Base-by-base conservation (phyloP, 2,113 vertebrate genomes). In the Chloropsis cyanopogon region DNA sequence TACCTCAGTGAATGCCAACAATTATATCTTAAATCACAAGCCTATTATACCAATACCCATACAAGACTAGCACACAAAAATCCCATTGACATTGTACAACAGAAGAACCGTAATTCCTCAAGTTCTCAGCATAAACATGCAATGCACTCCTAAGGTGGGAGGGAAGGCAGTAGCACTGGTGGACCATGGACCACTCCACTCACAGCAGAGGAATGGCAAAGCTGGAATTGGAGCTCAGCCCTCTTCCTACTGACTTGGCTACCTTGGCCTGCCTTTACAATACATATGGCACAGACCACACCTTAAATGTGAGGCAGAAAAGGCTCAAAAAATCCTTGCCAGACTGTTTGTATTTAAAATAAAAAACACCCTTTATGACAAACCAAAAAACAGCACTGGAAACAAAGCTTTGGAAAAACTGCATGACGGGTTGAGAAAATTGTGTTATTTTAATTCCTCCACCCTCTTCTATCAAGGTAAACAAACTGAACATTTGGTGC, bases 261-360 rank as follows among this genome's bases (percentile, higher is more conserved):
- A 44, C 35, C 29, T 78, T 33, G 35, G 50, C 56, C 65, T 20
- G 19, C 11, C 56, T 50, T 85, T 52, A 1, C 20, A 76, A 50
- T 0, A 0, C 4, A 26, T 0, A 0, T 15, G 46, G 26, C 35
- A 88, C 13, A 35, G 31, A 53, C 10, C 37, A n/a, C 3, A 26
- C 28, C 35, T 33, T 28, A 53, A 56, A 39, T 6, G 6, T 56
- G 28, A 66, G n/a, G 50, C 25, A 90, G 50, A 72, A 72, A 82
- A 72, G 25, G 22, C 19, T 79, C 29, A 59, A 89, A 86, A 65
- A 82, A 65, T 61, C 49, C 13, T 57, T 49, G 29, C 11, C 23
- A 59, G 69, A 23, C 24, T 69, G 16, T 75, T 42, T 37, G 13
- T 35, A 29, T 52, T 87, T 66, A 54, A 85, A n/a, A n/a, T n/a